Conservation (phyloP, 2,113 vertebrate species). For the Gymnogyps californianus region DNA sequence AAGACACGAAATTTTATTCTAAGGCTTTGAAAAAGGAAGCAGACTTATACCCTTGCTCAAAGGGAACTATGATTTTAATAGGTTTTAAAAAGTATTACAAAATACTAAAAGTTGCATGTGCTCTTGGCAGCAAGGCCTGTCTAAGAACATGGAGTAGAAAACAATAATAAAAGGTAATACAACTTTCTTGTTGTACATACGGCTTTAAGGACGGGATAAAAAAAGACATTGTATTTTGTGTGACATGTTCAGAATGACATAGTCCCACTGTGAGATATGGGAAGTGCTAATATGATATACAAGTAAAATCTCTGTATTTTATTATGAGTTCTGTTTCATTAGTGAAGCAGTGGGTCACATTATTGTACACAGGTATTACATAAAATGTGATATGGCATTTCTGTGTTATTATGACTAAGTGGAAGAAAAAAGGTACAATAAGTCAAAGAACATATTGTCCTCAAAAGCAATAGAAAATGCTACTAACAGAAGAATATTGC, state of each 20-base stretch:
- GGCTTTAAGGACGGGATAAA: not conserved
- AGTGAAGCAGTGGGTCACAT: not conserved
- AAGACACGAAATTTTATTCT: not conserved
- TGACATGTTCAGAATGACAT: not conserved
- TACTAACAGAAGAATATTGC: not conserved
- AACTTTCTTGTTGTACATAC: not conserved
- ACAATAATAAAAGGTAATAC: not conserved
- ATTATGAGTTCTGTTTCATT: not conserved
- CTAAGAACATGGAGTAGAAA: not conserved
- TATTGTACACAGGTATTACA: not conserved
- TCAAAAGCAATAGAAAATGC: not conserved
- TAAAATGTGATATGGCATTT: not conserved
- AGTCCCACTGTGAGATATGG: not conserved
- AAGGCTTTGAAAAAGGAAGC: not conserved
- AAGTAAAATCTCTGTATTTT: not conserved
- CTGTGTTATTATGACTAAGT: not conserved
- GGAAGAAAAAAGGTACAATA: not conserved
- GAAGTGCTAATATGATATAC: rapidly evolving
- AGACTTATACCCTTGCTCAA: not conserved
- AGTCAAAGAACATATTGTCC: not conserved
- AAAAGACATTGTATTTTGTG: not conserved
- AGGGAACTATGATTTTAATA: not conserved
- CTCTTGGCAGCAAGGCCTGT: not conserved
- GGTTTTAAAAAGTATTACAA: not conserved
- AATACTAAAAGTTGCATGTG: not conserved